Base-by-base conservation (phyloP, 2,113 vertebrate species). In the Toxotes jaculatrix region DNA sequence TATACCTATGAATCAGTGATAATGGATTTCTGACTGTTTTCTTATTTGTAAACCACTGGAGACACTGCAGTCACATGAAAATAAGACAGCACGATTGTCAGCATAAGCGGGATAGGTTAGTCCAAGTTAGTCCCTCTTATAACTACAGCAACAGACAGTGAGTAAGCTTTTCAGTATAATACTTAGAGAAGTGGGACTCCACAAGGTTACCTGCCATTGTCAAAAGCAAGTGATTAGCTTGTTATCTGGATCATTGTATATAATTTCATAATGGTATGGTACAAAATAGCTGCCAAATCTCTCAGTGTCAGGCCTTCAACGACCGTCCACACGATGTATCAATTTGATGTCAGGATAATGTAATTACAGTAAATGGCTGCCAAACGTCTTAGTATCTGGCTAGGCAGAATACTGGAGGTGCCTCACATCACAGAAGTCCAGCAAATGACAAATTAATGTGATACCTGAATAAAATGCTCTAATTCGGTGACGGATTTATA, bases 311-410 rank as follows among this genome's bases (percentile, higher is more conserved):
- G 65, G 38, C 66, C 40, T 59, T 82, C 56, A 77, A 66, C 19
- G 61, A 66, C 79, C 43, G 60, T 85, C 85, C 56, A 27, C 64
- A 75, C 57, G 78, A 55, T 74, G 72, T 31, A 83, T 88, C 75
- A 82, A 27, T 78, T 60, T 89, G 83, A 88, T 79, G 65, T 80
- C 62, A 66, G 83, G 76, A 79, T 89, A 85, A 91, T 88, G 80
- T 87, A 88, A 88, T 92, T 88, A 87, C 68, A 80, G 69, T 32
- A 59, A 88, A 86, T 59, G 59, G 45, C 78, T 88, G 82, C 78
- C 78, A 86, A 84, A 86, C 14, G 2, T 63, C 66, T 79, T 13
- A 21, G 36, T 66, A 56, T 84, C 79, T 77, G 23, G 43, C 55
- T 42, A 13, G 64, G 59, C 65, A 68, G 60, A 66, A 84, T 66